Base-by-base conservation (phyloP, 1,140 invertebrate species). In the Tetraneura akinire region DNA sequence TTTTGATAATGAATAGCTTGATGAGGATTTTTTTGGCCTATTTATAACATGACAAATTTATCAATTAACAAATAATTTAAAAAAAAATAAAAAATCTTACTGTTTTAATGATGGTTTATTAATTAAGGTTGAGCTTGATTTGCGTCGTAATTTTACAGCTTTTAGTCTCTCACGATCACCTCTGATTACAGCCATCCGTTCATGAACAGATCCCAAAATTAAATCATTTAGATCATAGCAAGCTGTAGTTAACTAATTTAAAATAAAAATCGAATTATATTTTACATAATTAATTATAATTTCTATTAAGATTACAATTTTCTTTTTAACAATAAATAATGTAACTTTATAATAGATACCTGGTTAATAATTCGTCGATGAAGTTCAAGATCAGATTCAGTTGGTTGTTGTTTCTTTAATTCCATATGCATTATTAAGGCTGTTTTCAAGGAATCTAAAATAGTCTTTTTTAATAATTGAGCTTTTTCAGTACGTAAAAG, bases 401-500 rank as follows among this genome's bases (percentile, higher is more conserved):
- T 78, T 26, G 74, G 74, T 29, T 78, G 55, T 78, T 78, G 74
- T 47, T 78, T 78, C 5, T 78, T 78, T 47, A 78, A 62, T 60
- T 78, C 74, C 23, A 45, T 70, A 32, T 82, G 82, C 45, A 82
- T 57, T 16, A 81, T 76, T 23, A 82, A 42, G 13, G 81, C 82
- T n/a, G 80, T 81, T 3, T 62, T 42, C 3, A 82, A 51, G 10
- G 81, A 81, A 64, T 82, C 82, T 47, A 80, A 49, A 60, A 82
- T 82, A 14, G 82, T 82, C 29, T 80, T 57, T 53, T 80, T 81
- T 21, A 82, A 74, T 23, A 80, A 42, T 80, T 74, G 51, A 55
- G 81, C 82, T 18, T 80, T 78, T 71, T 80, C 62, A 42, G 82
- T 81, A 62, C 64, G 81, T 26, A 82, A 81, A 16, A 82, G 49